Evolutionary conservation across 2,113 vertebrate species (phyloP).

Genomic region (Ornithorhynchus anatinus): DNA sequence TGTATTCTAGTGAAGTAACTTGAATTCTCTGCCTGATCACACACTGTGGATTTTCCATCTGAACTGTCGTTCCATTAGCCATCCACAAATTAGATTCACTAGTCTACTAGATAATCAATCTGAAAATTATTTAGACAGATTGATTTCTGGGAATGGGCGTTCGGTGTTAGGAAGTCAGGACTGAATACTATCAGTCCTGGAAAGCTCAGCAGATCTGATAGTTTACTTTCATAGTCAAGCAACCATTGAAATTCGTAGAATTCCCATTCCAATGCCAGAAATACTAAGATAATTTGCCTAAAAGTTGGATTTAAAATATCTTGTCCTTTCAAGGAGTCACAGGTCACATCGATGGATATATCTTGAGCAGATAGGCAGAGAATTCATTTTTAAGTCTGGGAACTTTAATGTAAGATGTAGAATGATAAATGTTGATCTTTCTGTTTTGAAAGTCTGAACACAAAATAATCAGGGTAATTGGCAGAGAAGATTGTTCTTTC

Average conservation of each 20-base stretch:
- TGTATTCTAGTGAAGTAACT: background rate
- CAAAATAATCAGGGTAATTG: constrained; percentile 39
- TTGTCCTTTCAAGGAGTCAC: constrained; percentile 38
- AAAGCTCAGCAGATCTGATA: no score
- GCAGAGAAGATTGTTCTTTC: constrained; percentile 43
- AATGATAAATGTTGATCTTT: constrained; percentile 30
- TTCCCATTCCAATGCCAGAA: no score
- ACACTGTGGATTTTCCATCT: background rate
- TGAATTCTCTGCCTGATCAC: background rate
- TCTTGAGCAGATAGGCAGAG: constrained; percentile 44
- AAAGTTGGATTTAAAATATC: background rate
- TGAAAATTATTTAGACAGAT: constrained; percentile 7
- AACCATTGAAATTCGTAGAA: no score
- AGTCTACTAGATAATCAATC: constrained; percentile 4
- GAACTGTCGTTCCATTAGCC: background rate
- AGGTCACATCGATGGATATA: constrained; percentile 29
- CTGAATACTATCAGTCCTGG: constrained; percentile 11
- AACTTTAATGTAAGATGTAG: constrained; percentile 39
- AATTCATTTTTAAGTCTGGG: constrained; percentile 55
- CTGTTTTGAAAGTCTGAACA: constrained; percentile 29
- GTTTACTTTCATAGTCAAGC: no score
- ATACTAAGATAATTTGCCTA: no score
- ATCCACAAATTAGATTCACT: background rate
- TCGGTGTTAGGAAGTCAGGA: background rate
- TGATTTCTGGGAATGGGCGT: constrained; percentile 7